phyloP scores from a whole-genome alignment of 1,140 invertebrate genomes.

The Bombus sibiricus region DNA sequence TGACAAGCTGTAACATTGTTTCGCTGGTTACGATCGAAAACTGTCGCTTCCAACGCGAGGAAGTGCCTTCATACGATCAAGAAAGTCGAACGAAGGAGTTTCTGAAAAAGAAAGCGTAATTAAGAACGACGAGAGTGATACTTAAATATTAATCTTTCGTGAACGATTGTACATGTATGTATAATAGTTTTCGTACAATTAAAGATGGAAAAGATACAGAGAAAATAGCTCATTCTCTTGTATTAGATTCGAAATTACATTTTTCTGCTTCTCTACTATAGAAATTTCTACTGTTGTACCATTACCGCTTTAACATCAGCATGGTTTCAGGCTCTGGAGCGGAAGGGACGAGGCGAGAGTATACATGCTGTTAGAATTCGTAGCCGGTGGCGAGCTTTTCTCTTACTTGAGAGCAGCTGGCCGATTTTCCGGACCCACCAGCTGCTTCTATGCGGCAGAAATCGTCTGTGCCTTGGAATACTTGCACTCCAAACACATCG shows the following conservation, averaged over 20 bases:
- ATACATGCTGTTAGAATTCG: slow-evolving; percentile 97
- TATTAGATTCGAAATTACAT: not conserved
- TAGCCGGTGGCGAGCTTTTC: slow-evolving; percentile 97
- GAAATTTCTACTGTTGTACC: not conserved
- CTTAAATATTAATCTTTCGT: not conserved
- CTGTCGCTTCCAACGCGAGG: not conserved
- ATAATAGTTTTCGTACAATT: slow-evolving; percentile 7
- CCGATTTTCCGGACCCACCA: slow-evolving; percentile 92
- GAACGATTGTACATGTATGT: slow-evolving; percentile 18
- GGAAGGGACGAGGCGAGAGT: slow-evolving; percentile 93
- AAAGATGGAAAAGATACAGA: not conserved
- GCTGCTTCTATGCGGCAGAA: slow-evolving; percentile 96
- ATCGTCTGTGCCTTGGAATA: slow-evolving; percentile 97
- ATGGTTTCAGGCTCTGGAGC: slow-evolving; percentile 91
- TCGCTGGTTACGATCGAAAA: not conserved
- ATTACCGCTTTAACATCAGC: not conserved
- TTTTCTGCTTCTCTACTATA: not conserved
- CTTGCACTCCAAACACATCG: slow-evolving; percentile 93
- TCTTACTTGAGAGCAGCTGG: slow-evolving; percentile 97
- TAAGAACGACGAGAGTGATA: slow-evolving; percentile 27
- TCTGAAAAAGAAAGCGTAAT: slow-evolving; percentile 48
- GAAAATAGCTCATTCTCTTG: slow-evolving; percentile 10
- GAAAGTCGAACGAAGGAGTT: slow-evolving; percentile 36
- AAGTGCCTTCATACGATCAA: slow-evolving; percentile 7
- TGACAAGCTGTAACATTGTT: not conserved